Evolutionary conservation across 2,888 invertebrate species (phyloP).

Genomic region (Pogonocherus hispidulus): DNA sequence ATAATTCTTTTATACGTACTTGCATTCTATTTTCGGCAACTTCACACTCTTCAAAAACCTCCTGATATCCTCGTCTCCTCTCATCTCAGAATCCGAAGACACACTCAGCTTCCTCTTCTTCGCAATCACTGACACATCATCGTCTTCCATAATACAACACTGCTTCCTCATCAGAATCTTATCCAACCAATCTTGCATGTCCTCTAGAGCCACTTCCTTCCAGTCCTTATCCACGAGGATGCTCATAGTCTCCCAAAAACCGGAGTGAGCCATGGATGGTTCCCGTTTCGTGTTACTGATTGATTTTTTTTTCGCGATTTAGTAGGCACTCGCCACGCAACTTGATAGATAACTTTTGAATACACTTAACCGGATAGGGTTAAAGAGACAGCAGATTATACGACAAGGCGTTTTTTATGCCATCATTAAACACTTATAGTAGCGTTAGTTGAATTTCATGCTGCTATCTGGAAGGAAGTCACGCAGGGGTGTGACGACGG

Average conservation of each 20-base stretch:
- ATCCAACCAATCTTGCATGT: conserved; percentile 62
- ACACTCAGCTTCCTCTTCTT: conserved; percentile 40
- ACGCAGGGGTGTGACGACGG: conserved; percentile 1
- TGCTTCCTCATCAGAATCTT: conserved; percentile 53
- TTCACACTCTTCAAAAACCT: conserved; percentile 53
- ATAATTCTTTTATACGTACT: conserved; percentile 51
- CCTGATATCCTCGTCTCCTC: conserved; percentile 48
- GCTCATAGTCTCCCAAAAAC: conserved; percentile 77
- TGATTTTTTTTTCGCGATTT: conserved; percentile 8
- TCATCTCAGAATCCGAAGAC: conserved; percentile 30
- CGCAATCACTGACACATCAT: conserved; percentile 32
- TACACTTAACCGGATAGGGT: not conserved
- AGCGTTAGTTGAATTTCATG: not conserved
- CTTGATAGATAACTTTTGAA: conserved; percentile 16
- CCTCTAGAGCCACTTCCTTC: conserved; percentile 68
- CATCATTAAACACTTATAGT: not conserved
- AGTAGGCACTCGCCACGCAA: conserved; percentile 1
- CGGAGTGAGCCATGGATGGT: conserved; percentile 21
- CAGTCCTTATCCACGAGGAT: conserved; percentile 72
- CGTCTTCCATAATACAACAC: conserved; percentile 30
- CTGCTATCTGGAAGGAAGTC: not conserved
- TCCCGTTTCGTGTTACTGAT: not conserved
- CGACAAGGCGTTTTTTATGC: not conserved
- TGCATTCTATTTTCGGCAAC: conserved; percentile 60
- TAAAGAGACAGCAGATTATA: no score